Conservation (phyloP, 2,888 invertebrate genomes). For the Hyposoter didymator region DNA sequence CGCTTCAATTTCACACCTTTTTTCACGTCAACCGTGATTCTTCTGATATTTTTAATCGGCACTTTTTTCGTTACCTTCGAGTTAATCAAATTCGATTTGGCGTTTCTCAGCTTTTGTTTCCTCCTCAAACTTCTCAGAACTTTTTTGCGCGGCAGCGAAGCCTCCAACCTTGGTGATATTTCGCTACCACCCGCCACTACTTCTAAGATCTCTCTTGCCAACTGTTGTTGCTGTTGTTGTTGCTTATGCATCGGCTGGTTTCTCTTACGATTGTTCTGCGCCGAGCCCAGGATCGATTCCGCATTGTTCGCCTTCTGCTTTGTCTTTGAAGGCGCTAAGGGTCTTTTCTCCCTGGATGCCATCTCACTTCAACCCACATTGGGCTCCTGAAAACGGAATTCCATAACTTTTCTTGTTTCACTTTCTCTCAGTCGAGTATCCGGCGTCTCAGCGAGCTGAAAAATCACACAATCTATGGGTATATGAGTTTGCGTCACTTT, state of each 20-base stretch:
- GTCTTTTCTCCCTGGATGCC: conserved; percentile 84
- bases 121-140: conserved; percentile 80
- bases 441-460: conserved; percentile 32
- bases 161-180: conserved; percentile 80
- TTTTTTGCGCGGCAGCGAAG: conserved; percentile 80
- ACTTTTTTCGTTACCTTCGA: conserved; percentile 80
- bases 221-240: conserved; percentile 68
- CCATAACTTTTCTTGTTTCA: conserved; percentile 59
- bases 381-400: conserved; percentile 81
- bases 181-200: conserved; percentile 82
- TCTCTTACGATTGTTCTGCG: conserved; percentile 77
- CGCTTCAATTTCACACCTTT: conserved; percentile 73
- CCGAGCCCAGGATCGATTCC: conserved; percentile 77
- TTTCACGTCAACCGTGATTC: conserved; percentile 73
- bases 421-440: conserved; percentile 36
- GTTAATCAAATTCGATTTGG: conserved; percentile 79
- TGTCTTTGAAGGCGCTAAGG: conserved; percentile 83
- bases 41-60: conserved; percentile 77
- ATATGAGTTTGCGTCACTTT: conserved; percentile 13
- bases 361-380: conserved; percentile 84
- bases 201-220: conserved; percentile 80
- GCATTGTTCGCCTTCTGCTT: conserved; percentile 82
- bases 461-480: conserved; percentile 43
- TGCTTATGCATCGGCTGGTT: conserved; percentile 74
- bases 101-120: conserved; percentile 79